Evolutionary conservation across 2,888 invertebrate genomes (phyloP).

Genomic region (Aquatica leii): DNA sequence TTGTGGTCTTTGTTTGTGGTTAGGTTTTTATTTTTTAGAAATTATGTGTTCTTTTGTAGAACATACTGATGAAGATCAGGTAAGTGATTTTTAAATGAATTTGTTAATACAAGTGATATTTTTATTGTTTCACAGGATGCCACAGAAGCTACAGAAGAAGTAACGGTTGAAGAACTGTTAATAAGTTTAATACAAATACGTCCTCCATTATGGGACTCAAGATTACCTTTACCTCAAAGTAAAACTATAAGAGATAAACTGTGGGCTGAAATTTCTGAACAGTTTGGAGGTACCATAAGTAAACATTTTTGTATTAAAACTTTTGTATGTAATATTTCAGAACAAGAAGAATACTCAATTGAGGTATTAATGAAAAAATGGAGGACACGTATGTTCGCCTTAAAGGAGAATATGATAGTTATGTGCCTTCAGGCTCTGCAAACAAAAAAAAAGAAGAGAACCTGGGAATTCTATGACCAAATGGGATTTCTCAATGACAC

Average conservation of each 20-base stretch:
- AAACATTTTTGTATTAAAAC: not conserved
- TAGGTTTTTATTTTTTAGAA: too few relatives aligned
- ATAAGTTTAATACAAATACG: too few relatives aligned
- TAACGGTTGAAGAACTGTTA: too few relatives aligned
- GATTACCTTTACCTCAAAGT: not conserved
- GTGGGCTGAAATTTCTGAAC: not conserved
- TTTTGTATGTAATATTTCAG: not conserved
- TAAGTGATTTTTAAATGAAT: too few relatives aligned
- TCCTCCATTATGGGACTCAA: not conserved
- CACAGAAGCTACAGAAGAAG: too few relatives aligned
- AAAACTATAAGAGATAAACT: not conserved
- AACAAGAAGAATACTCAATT: not conserved
- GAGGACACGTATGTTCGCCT: not conserved
- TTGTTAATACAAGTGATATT: too few relatives aligned
- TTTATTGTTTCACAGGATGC: too few relatives aligned
- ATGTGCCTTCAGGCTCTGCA: not conserved
- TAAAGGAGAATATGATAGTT: not conserved
- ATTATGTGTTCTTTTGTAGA: too few relatives aligned
- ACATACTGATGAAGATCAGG: too few relatives aligned
- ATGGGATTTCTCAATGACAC: not conserved
- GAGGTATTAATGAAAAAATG: not conserved
- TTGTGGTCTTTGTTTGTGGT: too few relatives aligned
- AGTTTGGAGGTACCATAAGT: not conserved
- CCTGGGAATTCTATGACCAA: not conserved
- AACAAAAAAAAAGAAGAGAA: not conserved